These are phyloP conservation scores for Steatocranus sp. DNA, from an alignment of 2,797 vertebrate genomes.

Conservation along the genomic window DNA sequence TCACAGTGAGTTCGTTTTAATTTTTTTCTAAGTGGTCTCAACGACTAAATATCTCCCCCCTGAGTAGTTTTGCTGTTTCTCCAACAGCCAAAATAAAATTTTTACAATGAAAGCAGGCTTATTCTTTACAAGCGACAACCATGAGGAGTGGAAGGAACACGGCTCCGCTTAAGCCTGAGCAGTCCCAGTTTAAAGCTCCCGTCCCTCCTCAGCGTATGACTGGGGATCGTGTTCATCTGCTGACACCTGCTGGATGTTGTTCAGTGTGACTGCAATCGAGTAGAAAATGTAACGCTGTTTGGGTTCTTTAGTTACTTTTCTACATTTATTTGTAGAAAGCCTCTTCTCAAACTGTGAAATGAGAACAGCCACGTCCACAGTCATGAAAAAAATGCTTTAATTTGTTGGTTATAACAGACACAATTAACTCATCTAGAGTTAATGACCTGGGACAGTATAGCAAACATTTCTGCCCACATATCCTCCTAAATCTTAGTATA, in stretches of 20 bases:
- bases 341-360: background rate
- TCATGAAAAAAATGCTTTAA: background rate
- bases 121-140: background rate
- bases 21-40: background rate
- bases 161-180: background rate
- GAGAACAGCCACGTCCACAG: background rate
- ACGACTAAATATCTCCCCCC: background rate
- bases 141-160: background rate
- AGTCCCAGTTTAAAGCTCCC: background rate
- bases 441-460: background rate
- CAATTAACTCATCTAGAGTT: background rate
- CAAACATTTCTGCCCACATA: background rate
- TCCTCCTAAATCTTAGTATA: background rate
- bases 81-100: background rate
- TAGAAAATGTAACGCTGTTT: background rate
- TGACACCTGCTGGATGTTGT: slow-evolving; percentile 40
- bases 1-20: background rate
- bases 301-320: background rate
- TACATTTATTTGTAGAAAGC: background rate
- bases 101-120: background rate
- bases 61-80: background rate
- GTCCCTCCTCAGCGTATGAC: background rate
- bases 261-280: background rate
- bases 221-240: background rate
- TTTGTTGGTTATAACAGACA: background rate